Evolutionary conservation across 2,797 vertebrate genomes (phyloP).

Genomic region (Channallabes apus): DNA sequence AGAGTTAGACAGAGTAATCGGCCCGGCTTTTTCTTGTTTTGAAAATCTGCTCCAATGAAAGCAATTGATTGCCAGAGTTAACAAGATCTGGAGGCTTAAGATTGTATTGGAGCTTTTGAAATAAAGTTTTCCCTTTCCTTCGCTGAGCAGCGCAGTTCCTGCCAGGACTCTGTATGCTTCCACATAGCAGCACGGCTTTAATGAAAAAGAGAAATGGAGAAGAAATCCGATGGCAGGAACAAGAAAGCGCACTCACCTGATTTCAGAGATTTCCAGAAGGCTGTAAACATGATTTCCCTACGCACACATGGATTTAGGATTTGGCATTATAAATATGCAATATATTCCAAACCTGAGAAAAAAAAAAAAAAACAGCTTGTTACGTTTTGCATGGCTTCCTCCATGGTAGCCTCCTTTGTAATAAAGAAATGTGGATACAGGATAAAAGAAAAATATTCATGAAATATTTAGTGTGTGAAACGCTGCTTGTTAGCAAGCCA

Average conservation of each 20-base stretch:
- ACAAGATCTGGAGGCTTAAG: constrained; percentile 47
- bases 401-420: background rate
- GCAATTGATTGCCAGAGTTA: constrained; percentile 57
- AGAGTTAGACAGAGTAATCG: constrained; percentile 41
- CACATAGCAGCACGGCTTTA: constrained; percentile 16
- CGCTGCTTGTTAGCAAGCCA: constrained; percentile 59
- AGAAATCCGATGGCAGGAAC: background rate
- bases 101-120: constrained; percentile 40
- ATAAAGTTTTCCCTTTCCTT: constrained; percentile 41
- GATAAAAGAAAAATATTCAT: constrained; percentile 51
- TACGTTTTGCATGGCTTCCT: constrained; percentile 30
- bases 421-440: constrained; percentile 36
- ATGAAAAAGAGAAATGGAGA: constrained; percentile 5
- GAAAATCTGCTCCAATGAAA: constrained; percentile 54
- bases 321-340: constrained; percentile 42
- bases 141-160: constrained; percentile 14
- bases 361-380: background rate
- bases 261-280: constrained; percentile 2
- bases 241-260: background rate
- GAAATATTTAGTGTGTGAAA: constrained; percentile 66
- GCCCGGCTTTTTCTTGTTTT: constrained; percentile 45
- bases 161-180: constrained; percentile 11
- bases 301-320: constrained; percentile 20
- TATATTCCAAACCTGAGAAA: constrained; percentile 41
- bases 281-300: constrained; percentile 1